These are phyloP conservation scores for Ophiodon elongatus DNA, from an alignment of 2,113 vertebrate species.

Conservation along the genomic window DNA sequence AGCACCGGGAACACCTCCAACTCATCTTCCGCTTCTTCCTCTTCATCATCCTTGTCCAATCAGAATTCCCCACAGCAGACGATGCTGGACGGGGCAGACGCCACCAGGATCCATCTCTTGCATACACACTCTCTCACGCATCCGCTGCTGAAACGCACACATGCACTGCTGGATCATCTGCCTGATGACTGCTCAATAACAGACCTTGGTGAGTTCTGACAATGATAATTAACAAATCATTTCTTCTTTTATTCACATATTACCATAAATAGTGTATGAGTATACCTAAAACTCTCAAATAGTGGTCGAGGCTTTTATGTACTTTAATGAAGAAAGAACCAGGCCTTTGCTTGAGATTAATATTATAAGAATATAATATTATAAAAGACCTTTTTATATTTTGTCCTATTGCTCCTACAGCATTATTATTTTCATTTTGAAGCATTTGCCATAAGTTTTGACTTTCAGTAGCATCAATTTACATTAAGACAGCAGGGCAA, in stretches of 20 bases:
- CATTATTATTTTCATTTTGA: conserved; percentile 2
- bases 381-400: background rate
- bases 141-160: conserved; percentile 69
- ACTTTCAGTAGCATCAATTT: background rate
- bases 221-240: background rate
- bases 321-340: background rate
- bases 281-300: background rate
- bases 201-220: conserved; percentile 87
- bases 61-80: conserved; percentile 90
- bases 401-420: background rate
- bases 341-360: background rate
- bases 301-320: background rate
- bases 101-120: conserved; percentile 83
- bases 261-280: background rate
- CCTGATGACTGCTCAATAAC: conserved; percentile 85
- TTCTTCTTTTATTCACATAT: background rate
- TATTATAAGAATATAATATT: conserved; percentile 12
- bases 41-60: conserved; percentile 83
- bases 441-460: background rate
- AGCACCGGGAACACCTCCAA: conserved; percentile 80
- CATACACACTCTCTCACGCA: conserved; percentile 74
- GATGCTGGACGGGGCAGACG: conserved; percentile 83
- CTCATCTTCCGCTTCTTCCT: conserved; percentile 85
- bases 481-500: background rate
- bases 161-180: conserved; percentile 72